Conservation (phyloP, 2,113 vertebrate genomes). For the Ciconia boyciana region DNA sequence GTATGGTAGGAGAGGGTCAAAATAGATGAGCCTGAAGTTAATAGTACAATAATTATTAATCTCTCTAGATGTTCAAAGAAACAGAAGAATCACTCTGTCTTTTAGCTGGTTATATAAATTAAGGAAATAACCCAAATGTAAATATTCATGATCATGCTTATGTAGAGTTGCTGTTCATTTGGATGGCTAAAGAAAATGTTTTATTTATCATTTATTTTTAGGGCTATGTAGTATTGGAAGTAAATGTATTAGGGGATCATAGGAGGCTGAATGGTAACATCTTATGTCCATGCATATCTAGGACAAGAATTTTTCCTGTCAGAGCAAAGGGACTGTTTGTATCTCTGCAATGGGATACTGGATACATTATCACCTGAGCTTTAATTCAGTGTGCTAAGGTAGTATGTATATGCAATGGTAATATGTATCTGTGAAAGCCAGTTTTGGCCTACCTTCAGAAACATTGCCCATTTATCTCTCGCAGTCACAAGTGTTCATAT, state of each 20-base stretch:
- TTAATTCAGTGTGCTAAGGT: not conserved
- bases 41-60: not conserved
- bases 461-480: not conserved
- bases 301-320: not conserved
- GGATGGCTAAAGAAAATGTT: not conserved
- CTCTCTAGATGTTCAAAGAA: not conserved
- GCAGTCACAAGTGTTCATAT: not conserved
- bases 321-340: not conserved
- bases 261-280: not conserved
- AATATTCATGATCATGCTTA: not conserved
- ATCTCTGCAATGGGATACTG: not conserved
- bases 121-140: not conserved
- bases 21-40: not conserved
- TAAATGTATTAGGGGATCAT: not conserved
- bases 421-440: not conserved
- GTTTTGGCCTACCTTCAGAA: not conserved
- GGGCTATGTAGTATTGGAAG: not conserved
- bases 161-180: not conserved
- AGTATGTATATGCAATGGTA: not conserved
- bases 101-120: not conserved
- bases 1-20: not conserved
- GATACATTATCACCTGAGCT: not conserved
- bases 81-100: not conserved
- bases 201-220: not conserved
- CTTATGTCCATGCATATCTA: not conserved